Evolutionary conservation across 2,113 vertebrate species (phyloP).

Genomic region (Vicugna pacos): DNA sequence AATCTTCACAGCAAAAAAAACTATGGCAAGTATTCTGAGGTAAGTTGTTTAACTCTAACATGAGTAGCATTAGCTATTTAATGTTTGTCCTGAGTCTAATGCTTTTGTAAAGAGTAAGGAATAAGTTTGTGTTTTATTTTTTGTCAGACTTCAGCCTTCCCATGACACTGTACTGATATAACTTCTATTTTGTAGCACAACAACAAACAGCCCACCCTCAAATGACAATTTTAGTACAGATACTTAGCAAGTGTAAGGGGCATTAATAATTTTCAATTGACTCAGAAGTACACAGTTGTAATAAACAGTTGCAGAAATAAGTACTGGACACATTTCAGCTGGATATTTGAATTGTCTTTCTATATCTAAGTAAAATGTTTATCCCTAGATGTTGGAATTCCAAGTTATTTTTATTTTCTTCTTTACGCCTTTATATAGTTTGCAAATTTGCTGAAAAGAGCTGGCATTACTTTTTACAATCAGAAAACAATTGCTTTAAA

Average conservation of each 20-base stretch:
- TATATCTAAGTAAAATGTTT: neutral
- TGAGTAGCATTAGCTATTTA: neutral
- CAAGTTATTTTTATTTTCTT: neutral
- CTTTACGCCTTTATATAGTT: slow-evolving; percentile 11
- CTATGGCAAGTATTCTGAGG: slow-evolving; percentile 79
- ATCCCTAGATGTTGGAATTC: neutral
- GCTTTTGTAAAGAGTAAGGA: slow-evolving; percentile 27
- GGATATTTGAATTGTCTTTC: slow-evolving; percentile 4
- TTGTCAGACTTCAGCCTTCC: slow-evolving; percentile 27
- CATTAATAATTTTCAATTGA: slow-evolving; percentile 75
- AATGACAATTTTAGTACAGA: neutral
- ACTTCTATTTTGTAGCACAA: neutral
- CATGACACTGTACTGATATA: neutral
- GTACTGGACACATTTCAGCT: neutral
- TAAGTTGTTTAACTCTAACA: slow-evolving; percentile 78
- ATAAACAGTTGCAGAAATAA: slow-evolving; percentile 71
- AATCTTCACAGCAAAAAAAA: slow-evolving; percentile 82
- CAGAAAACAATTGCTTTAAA: slow-evolving; percentile 32
- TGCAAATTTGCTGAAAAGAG: slow-evolving; percentile 5
- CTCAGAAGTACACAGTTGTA: slow-evolving; percentile 56
- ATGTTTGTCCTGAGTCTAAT: neutral
- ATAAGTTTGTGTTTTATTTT: slow-evolving; percentile 55
- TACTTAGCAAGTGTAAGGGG: slow-evolving; percentile 40
- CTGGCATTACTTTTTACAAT: neutral
- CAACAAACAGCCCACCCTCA: neutral